phyloP scores from a whole-genome alignment of 2,888 invertebrate genomes.

The Cheilosia grossa region DNA sequence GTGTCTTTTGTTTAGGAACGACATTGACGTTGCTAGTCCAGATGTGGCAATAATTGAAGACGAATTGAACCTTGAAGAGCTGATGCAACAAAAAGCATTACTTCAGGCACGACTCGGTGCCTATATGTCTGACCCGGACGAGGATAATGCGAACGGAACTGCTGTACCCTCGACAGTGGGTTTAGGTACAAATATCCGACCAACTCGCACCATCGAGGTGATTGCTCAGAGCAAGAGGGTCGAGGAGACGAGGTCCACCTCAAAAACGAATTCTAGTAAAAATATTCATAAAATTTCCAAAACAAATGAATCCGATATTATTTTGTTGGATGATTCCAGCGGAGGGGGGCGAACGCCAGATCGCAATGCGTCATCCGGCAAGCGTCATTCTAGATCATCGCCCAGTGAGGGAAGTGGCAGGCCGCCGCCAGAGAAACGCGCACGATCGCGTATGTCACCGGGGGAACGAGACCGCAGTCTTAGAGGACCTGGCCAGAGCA shows the following conservation, averaged over 20 bases:
- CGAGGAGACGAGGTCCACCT: constrained; percentile 70
- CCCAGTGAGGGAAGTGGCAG: constrained; percentile 41
- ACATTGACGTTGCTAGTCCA: constrained; percentile 88
- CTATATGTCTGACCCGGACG: constrained; percentile 88
- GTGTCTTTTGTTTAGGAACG: constrained; percentile 78
- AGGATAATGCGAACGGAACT: constrained; percentile 83
- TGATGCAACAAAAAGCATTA: constrained; percentile 94
- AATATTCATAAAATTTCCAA: constrained; percentile 82
- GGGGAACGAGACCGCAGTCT: constrained; percentile 59
- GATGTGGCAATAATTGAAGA: constrained; percentile 91
- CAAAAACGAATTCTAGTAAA: constrained; percentile 81
- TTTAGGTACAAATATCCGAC: constrained; percentile 50
- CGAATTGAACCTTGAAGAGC: constrained; percentile 93
- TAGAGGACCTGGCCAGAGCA: constrained; percentile 74
- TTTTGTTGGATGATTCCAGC: constrained; percentile 87
- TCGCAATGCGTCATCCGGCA: constrained; percentile 73
- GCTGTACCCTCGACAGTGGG: constrained; percentile 67
- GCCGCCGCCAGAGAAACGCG: constrained; percentile 58
- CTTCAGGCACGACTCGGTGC: constrained; percentile 91
- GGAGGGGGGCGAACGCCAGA: constrained; percentile 85
- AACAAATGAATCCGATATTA: constrained; percentile 85
- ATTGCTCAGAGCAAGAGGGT: constrained; percentile 56
- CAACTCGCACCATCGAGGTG: constrained; percentile 49
- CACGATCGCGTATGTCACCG: constrained; percentile 26
- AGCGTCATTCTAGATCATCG: constrained; percentile 65